Percentiles rank a stretch among this genome's conserved stretches.
Evolutionary conservation across 2,888 invertebrate species (phyloP).

Genomic region (Amphiduros pacificus): DNA sequence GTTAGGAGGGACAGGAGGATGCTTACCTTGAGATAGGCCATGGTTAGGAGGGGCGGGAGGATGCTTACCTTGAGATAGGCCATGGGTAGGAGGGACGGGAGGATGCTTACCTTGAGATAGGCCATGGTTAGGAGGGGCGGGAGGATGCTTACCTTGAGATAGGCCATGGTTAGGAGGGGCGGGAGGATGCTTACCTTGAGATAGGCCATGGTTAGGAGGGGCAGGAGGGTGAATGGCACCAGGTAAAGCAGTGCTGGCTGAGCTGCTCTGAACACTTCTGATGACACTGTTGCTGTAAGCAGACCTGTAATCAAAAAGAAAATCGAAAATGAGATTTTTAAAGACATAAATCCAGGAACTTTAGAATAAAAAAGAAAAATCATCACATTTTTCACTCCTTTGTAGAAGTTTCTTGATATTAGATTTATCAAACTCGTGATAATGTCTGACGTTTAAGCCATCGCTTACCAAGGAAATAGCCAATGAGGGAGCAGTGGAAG

Average conservation of each 20-base stretch:
- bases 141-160: no score
- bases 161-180: neutral
- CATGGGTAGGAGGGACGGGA: constrained; percentile 94
- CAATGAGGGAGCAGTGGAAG: constrained; percentile 97
- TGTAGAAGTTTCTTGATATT: no score
- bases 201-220: constrained; percentile 96
- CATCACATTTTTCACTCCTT: no score
- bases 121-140: constrained; percentile 95
- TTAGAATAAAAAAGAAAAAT: no score
- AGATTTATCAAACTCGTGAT: no score
- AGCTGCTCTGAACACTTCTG: constrained; percentile 97
- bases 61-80: constrained; percentile 87
- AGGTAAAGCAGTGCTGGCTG: constrained; percentile 96
- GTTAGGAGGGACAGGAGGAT: constrained; percentile 92
- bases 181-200: constrained; percentile 73
- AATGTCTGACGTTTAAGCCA: no score
- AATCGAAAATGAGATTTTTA: no score
- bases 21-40: constrained; percentile 95
- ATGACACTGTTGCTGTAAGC: constrained; percentile 94
- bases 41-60: constrained; percentile 93
- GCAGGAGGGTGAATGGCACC: constrained; percentile 95
- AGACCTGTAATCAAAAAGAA: constrained; percentile 62
- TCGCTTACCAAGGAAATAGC: constrained; percentile 83
- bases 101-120: constrained; percentile 95
- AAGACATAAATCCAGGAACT: no score